Evolutionary conservation across 2,797 vertebrate genomes (phyloP), one percentile per base, ranked within the genome.

Genomic region (Parotocinclus haroldoi): DNA sequence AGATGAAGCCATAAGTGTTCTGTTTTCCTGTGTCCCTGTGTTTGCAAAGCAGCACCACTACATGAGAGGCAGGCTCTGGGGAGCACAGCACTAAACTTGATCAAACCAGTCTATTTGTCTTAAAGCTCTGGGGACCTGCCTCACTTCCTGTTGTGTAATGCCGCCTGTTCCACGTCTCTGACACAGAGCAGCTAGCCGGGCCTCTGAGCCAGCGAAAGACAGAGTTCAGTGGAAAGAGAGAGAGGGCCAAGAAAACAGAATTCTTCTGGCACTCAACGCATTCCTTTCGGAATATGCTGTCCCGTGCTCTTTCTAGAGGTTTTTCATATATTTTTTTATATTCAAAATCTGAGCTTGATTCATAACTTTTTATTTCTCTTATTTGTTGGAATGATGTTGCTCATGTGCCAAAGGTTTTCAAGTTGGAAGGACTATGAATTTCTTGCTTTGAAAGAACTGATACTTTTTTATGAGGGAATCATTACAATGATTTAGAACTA

Each of bases 61-160:
- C 76, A n/a, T 71, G 76, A 82, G 74, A 76, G 71, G 56, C 60
- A 46, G 66, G 59, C 78, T 77, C 73, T 45, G 45, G 76, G 74
- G 76, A 73, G 58, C 51, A 51, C 52, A 11, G 51, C 42, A 58
- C 69, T 78, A 78, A 78, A 80, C 78, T 77, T 79, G 76, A 83
- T 81, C 81, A 79, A 81, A 81, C 76, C 62, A 60, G 73, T 81
- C 76, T 81, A 80, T 81, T 81, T 81, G 76, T 81, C 78, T 80
- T 72, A 71, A 79, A 69, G 72, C 78, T 77, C 74, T 58, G 13
- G 76, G 71, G 81, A 78, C 66, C 64, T 57, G 63, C 76, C 59
- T 78, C 74, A 76, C 78, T 81, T 82, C 78, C 81, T 82, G 77
- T 80, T 82, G 77, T 77, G 73, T 74, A 81, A 73, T 62, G 59